Evolutionary conservation across 2,888 invertebrate species (phyloP), one percentile per base, ranked within the genome.

Genomic region (Campopleginae sp.): DNA sequence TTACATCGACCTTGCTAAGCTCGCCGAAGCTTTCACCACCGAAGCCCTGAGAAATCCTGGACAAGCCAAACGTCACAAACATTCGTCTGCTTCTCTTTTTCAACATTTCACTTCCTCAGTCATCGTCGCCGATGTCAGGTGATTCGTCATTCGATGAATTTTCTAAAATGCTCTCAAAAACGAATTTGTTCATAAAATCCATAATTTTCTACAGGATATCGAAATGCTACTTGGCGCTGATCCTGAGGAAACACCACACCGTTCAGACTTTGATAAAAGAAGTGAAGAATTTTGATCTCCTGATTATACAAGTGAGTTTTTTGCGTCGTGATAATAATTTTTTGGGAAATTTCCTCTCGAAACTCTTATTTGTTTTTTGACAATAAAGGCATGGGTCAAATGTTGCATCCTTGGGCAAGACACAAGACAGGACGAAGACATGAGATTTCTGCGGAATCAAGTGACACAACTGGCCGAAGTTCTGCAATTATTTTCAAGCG

Each of bases 71-170:
- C 89, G 90, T 44, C 85, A 93, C 42, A 89, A 90, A 42, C 93
- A 94, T 77, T 91, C 93, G 3, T 88, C 91, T 17, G 66, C 68
- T 6, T 91, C 91, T 27, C 89, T 94, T 12, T 94, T 93, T 86
- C 90, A 91, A 58, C 93, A 93, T 77, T 93, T 93, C 65, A 89
- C 91, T 10, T 89, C 91, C 5, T 92, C 93, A 3, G 80, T 91
- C 10, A 90, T 92, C 78, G 90, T 93, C 7, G 93, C 92, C 88
- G 93, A 94, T 79, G 87, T 90, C 27, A 91, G 91, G 93, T 93
- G 86, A 12, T 19, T 66, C 27, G 7, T 38, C 14, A 14, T 66
- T 3, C 44, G 12, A n/a, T n/a, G 66, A n/a, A 68, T 31, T 31
- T 54, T 23, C 6, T 27, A 17, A 10, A 27, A 8, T 38, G 1